Percentiles rank a stretch among this genome's conserved stretches.
phyloP scores from a whole-genome alignment of 1,140 invertebrate genomes.

The Anagrus nilaparvatae region DNA sequence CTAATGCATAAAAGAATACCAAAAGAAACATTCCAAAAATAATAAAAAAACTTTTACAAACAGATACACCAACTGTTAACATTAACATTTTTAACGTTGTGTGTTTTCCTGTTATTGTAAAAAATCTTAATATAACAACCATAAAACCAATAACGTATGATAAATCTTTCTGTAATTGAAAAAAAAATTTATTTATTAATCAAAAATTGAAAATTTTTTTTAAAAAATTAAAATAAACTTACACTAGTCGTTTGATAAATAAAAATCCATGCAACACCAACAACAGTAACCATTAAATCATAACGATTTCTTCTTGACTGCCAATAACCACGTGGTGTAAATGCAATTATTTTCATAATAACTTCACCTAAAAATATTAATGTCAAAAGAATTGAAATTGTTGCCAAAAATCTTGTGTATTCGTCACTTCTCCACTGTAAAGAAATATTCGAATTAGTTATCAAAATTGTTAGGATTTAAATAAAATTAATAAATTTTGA shows the following conservation, averaged over 20 bases:
- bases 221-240: constrained; percentile 21
- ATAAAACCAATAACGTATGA: constrained; percentile 95
- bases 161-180: constrained; percentile 62
- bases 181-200: constrained; percentile 1
- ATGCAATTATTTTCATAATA: constrained; percentile 97
- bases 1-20: constrained; percentile 97
- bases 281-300: constrained; percentile 92
- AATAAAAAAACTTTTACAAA: constrained; percentile 99
- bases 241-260: constrained; percentile 84
- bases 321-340: constrained; percentile 96
- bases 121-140: constrained; percentile 95
- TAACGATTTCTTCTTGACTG: constrained; percentile 95
- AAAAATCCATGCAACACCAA: constrained; percentile 94
- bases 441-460: neutral
- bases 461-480: neutral
- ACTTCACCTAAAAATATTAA: constrained; percentile 86
- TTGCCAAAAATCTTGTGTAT: constrained; percentile 72
- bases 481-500: neutral
- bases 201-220: neutral
- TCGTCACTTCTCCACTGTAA: constrained; percentile 72
- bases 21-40: constrained; percentile 99
- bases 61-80: constrained; percentile 96
- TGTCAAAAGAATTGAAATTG: constrained; percentile 76
- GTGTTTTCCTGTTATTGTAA: constrained; percentile 98
- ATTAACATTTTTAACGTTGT: constrained; percentile 99